phyloP scores from a whole-genome alignment of 1,140 invertebrate genomes.

The Brachionus manjavacas region DNA sequence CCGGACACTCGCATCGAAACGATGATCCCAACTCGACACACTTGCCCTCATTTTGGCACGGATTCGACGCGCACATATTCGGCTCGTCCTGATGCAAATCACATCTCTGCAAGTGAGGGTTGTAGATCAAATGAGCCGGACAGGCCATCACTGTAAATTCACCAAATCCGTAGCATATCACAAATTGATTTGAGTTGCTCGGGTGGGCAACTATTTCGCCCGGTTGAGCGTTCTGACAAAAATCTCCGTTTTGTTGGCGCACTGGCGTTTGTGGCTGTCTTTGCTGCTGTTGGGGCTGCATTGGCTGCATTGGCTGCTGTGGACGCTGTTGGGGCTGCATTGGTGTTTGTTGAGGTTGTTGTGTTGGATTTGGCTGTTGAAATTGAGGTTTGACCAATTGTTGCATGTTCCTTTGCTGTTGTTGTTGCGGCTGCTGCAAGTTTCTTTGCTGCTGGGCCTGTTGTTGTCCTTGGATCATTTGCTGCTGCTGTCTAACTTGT shows the following conservation, averaged over 20 bases:
- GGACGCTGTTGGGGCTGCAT: background rate
- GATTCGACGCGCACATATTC: conserved; percentile 12
- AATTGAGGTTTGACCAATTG: background rate
- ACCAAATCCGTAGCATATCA: conserved; percentile 39
- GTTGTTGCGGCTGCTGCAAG: background rate
- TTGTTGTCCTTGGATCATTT: background rate
- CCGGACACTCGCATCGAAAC: conserved; percentile 18
- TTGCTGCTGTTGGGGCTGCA: background rate
- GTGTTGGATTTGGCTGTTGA: background rate
- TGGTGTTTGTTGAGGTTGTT: background rate
- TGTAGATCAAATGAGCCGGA: conserved; percentile 33
- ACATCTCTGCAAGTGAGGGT: conserved; percentile 35
- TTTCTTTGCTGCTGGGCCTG: background rate
- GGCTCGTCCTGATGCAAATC: background rate
- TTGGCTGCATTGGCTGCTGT: background rate
- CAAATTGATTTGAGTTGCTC: background rate
- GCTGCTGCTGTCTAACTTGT: background rate
- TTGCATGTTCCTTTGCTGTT: background rate
- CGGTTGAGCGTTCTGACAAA: conserved; percentile 24
- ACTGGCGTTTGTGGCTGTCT: conserved; percentile 4
- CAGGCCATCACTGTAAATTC: conserved; percentile 37
- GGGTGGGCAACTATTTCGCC: conserved; percentile 28
- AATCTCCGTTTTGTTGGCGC: background rate
- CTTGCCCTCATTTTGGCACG: conserved; percentile 36
- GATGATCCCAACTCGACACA: conserved; percentile 2